These are phyloP conservation scores for Falco cherrug DNA, from an alignment of 2,797 vertebrate genomes.

Conservation along the genomic window DNA sequence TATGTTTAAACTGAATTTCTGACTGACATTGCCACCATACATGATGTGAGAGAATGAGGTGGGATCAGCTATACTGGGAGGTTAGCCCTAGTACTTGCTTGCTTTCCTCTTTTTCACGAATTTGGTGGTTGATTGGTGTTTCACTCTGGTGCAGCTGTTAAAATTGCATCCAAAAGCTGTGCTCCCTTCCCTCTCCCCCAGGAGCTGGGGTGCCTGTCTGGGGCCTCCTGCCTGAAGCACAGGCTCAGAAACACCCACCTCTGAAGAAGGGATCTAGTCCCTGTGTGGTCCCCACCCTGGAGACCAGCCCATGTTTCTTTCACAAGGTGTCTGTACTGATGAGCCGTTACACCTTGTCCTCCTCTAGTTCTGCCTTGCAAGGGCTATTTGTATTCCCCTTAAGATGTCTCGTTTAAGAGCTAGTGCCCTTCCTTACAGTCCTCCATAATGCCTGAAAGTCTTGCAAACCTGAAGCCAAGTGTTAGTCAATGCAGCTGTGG, in stretches of 20 bases:
- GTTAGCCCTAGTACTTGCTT: not conserved
- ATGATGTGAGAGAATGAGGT: not conserved
- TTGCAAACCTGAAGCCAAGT: not conserved
- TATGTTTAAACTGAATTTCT: not conserved
- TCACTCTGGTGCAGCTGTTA: not conserved
- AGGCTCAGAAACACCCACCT: not conserved
- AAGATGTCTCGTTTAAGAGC: not conserved
- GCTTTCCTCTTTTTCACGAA: not conserved
- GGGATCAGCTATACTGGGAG: not conserved
- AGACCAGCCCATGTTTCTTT: not conserved
- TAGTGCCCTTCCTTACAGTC: not conserved
- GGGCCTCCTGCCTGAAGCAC: not conserved
- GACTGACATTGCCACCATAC: accelerated
- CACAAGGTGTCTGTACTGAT: not conserved
- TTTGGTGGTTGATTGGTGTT: not conserved
- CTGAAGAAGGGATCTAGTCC: not conserved
- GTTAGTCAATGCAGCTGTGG: not conserved
- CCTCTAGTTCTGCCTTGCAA: not conserved
- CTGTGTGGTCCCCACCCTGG: not conserved
- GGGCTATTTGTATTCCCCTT: accelerated
- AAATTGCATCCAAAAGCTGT: not conserved
- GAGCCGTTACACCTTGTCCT: not conserved
- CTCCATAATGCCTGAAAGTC: accelerated
- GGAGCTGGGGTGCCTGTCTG: not conserved
- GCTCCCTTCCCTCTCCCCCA: not conserved